Percentiles rank a stretch among this genome's conserved stretches.
These are phyloP conservation scores for Schizaphis graminum DNA, from an alignment of 2,888 invertebrate genomes.

Conservation along the genomic window DNA sequence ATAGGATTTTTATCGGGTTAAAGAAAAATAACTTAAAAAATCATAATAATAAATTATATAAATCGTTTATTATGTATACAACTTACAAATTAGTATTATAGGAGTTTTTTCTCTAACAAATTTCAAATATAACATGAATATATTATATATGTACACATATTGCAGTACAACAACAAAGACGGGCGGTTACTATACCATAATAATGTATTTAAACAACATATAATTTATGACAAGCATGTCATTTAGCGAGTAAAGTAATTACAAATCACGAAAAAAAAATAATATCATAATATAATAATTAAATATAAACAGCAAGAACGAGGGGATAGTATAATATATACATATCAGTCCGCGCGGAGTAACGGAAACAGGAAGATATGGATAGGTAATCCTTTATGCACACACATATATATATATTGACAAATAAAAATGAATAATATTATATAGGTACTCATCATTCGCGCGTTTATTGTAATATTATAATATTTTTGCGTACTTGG, in stretches of 20 bases:
- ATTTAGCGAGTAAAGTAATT: background rate
- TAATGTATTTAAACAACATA: background rate
- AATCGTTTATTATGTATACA: constrained; percentile 45
- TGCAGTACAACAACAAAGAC: background rate
- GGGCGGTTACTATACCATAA: background rate
- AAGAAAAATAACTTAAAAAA: background rate
- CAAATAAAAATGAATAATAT: background rate
- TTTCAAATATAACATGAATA: background rate
- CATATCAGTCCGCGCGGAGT: background rate
- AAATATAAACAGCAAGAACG: background rate
- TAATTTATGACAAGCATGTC: background rate
- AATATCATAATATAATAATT: background rate
- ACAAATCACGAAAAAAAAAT: background rate
- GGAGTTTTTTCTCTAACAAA: constrained; percentile 39
- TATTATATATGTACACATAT: background rate
- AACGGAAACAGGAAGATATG: background rate
- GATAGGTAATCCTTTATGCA: background rate
- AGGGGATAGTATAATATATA: background rate
- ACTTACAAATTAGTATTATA: constrained; percentile 56
- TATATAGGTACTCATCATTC: background rate
- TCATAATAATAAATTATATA: background rate
- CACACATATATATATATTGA: background rate
- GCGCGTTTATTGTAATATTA: background rate
- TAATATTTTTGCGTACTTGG: background rate
- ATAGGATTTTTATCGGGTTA: background rate